Percentiles rank a stretch among this genome's conserved stretches.
phyloP scores from a whole-genome alignment of 2,113 vertebrate genomes.

The Phainopepla nitens region DNA sequence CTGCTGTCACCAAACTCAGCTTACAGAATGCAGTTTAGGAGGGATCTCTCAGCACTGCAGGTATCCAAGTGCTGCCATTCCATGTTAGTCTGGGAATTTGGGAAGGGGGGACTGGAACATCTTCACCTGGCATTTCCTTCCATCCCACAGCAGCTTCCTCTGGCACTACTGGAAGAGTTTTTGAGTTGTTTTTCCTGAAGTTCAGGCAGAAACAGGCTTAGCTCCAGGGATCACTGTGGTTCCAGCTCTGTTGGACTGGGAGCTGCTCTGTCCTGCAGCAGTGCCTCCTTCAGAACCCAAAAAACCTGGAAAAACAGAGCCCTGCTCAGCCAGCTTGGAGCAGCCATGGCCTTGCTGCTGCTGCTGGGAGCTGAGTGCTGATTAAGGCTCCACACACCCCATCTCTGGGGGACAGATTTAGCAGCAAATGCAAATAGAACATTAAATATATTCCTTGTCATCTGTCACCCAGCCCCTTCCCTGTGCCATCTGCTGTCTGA shows the following conservation, averaged over 20 bases:
- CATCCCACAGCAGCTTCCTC: background rate
- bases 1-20: background rate
- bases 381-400: background rate
- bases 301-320: accelerated
- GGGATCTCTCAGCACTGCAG: background rate
- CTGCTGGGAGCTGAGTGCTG: background rate
- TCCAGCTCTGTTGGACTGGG: background rate
- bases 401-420: background rate
- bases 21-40: background rate
- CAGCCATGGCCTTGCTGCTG: background rate
- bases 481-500: constrained; percentile 4
- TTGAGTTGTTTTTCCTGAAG: background rate
- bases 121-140: background rate
- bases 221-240: background rate
- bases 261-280: background rate
- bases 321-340: background rate
- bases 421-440: constrained; percentile 26
- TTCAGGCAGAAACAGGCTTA: background rate
- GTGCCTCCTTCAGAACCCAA: background rate
- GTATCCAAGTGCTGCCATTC: background rate
- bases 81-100: background rate
- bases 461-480: background rate
- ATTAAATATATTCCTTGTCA: constrained; percentile 6
- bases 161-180: background rate
- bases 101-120: background rate